Conservation (phyloP, 35 echinoderm and acorn worm genomes). For the Lytechinus pictus region DNA sequence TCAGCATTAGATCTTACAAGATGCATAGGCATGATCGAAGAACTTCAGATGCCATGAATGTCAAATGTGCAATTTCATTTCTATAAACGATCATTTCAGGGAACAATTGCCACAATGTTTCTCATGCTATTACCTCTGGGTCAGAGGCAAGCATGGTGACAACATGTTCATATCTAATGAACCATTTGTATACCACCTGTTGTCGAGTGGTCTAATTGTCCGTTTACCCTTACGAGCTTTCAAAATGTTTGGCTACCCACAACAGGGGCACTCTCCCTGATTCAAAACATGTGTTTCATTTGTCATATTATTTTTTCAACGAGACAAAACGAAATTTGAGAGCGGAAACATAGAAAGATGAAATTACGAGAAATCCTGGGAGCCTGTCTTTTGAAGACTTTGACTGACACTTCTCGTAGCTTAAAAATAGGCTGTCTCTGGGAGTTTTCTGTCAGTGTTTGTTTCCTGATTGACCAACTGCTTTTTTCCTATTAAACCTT, state of each 20-base stretch:
- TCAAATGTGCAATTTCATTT: background rate
- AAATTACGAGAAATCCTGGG: background rate
- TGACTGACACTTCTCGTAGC: background rate
- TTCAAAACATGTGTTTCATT: constrained; percentile 34
- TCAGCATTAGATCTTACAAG: background rate
- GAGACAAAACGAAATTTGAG: background rate
- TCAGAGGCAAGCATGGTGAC: background rate
- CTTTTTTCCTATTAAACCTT: background rate
- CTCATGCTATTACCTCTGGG: background rate
- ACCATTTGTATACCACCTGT: constrained; percentile 1
- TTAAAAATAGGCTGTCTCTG: background rate
- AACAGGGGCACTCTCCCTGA: background rate
- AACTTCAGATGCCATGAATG: background rate
- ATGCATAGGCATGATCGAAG: background rate
- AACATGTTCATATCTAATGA: constrained; percentile 6
- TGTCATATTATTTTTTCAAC: constrained; percentile 4
- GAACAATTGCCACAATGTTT: background rate
- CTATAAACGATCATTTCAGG: background rate
- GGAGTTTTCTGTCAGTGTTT: constrained; percentile 2
- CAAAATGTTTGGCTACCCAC: background rate
- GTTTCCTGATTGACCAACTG: background rate
- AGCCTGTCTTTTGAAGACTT: background rate
- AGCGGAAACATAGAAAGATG: constrained; percentile 18
- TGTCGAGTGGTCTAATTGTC: constrained; percentile 1
- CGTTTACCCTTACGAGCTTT: background rate